Conservation (phyloP, 37 sponge, comb jelly and placozoan species). For the Mnemiopsis leidyi region DNA sequence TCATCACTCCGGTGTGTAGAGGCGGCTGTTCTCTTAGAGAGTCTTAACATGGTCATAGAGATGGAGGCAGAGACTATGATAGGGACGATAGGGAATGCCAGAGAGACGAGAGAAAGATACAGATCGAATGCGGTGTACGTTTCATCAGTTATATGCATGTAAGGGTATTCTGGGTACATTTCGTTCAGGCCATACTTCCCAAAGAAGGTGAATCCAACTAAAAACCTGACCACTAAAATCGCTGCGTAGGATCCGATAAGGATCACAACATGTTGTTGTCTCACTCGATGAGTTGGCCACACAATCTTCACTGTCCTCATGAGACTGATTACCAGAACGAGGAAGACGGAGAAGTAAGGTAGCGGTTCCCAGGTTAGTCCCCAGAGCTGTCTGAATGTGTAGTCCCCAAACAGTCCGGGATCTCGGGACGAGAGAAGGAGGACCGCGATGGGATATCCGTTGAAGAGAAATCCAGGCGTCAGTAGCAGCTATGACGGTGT, state of each 20-base stretch:
- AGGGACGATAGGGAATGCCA: slow-evolving; percentile 10
- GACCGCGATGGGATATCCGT: neutral
- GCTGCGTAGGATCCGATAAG: neutral
- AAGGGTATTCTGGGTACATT: neutral
- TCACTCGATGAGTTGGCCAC: neutral
- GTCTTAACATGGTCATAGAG: neutral
- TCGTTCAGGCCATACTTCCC: neutral
- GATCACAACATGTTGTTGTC: neutral
- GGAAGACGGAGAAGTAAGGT: neutral
- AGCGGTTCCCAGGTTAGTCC: neutral
- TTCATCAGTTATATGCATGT: neutral
- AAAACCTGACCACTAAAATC: neutral
- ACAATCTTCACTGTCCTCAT: slow-evolving; percentile 1
- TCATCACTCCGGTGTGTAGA: neutral
- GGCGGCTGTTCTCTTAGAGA: neutral
- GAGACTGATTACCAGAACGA: neutral
- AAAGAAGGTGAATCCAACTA: neutral
- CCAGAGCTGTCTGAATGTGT: neutral
- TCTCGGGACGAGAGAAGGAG: neutral
- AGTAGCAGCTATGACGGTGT: neutral
- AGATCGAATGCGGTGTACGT: neutral
- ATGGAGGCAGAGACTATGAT: neutral
- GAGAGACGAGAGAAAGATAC: neutral
- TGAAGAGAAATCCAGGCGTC: slow-evolving; percentile 25
- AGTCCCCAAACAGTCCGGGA: neutral